Evolutionary conservation across 2,888 invertebrate genomes (phyloP).

Genomic region (Phyllotreta cruciferae): DNA sequence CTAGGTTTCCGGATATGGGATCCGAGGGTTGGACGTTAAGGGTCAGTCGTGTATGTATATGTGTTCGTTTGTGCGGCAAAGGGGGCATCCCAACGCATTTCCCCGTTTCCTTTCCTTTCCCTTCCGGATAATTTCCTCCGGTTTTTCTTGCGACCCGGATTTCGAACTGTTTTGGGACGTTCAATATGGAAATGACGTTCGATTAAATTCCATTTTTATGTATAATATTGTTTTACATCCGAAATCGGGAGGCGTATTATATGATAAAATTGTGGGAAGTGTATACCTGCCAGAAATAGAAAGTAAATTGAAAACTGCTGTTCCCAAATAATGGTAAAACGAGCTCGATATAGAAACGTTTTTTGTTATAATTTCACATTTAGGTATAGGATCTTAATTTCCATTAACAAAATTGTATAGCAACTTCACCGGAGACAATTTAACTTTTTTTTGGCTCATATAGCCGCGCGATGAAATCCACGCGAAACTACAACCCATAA

Average conservation of each 20-base stretch:
- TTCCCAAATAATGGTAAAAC: no score
- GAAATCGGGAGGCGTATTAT: not conserved
- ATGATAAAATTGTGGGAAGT: no score
- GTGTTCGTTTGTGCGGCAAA: constrained; percentile 10
- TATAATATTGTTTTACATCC: constrained; percentile 3
- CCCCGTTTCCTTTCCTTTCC: constrained; percentile 10
- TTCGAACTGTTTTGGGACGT: not conserved
- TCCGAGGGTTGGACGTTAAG: not conserved
- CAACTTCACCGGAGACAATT: no score
- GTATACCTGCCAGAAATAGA: no score
- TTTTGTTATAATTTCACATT: no score
- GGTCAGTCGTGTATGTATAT: constrained; percentile 14
- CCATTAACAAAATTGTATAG: no score
- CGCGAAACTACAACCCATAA: not conserved
- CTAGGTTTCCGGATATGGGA: not conserved
- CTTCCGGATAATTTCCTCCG: constrained; percentile 9
- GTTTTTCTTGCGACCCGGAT: constrained; percentile 10
- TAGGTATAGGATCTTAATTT: no score
- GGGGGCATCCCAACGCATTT: constrained; percentile 6
- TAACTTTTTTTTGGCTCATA: no score
- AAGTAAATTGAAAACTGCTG: no score
- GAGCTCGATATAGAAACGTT: no score
- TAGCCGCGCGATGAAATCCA: no score
- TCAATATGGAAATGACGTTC: constrained; percentile 11
- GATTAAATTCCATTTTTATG: constrained; percentile 15